Base-by-base conservation (phyloP, 2,797 vertebrate species). In the Dryobates pubescens region DNA sequence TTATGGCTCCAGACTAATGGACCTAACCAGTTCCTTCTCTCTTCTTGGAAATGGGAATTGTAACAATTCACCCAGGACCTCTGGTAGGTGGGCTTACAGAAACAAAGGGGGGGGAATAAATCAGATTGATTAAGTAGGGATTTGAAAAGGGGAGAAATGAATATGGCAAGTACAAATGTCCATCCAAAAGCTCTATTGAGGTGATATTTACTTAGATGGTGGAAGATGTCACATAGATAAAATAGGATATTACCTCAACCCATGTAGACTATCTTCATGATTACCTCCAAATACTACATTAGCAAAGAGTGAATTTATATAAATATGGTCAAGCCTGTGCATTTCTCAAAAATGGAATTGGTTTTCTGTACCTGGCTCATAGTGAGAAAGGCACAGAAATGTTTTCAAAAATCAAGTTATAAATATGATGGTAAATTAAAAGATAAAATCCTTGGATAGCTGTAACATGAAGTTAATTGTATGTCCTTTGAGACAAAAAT, bases 21-120 rank as follows among this genome's bases (percentile, higher is more conserved):
- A 95, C 88, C 88, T 94, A 93, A 90, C 86, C 75, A 82, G 88
- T 92, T 96, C 86, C 75, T 95, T 47, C 82, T 95, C 75, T 88
- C 95, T 87, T 94, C 92, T 95, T 80, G 87, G 86, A 95, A 95
- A 68, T 51, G 72, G 96, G 84, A 97, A 94, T 90, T 91, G 68
- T 93, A 96, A 85, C 90, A 94, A 30, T 92, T 95, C 83, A 65
- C 53, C 70, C 7, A 22, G 81, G 94, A 77, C 78, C 90, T 90
- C 15, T 94, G 77, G 86, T 96, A 87, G 93, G 89, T 95, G 88
- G 88, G 81, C 83, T 96, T 78, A 74, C 30, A 76, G 92, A 94
- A 80, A 57, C 82, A 85, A 81, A 94, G 82, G 4, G 56, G 58
- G 58, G 59, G 36, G 62, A 57, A 13, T 13, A 36, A 27, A 26